These are phyloP conservation scores for Mastacembelus armatus DNA, from an alignment of 2,797 vertebrate genomes.

Conservation along the genomic window DNA sequence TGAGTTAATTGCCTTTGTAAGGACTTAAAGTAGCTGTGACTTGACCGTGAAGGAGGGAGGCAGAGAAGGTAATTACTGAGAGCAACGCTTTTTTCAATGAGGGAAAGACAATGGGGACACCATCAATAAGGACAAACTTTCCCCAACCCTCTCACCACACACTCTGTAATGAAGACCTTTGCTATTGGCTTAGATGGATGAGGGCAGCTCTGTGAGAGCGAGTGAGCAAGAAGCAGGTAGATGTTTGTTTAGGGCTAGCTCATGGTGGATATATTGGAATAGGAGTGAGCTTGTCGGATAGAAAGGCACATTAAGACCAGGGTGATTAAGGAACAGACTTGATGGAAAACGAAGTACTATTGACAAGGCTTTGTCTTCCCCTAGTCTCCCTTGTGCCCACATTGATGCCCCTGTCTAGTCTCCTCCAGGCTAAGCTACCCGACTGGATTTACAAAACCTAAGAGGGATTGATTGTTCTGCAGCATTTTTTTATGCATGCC, in stretches of 20 bases:
- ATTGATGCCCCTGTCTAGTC: slow-evolving; percentile 75
- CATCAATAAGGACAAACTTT: slow-evolving; percentile 83
- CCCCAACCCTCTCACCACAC: slow-evolving; percentile 69
- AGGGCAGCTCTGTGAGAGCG: slow-evolving; percentile 65
- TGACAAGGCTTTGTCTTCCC: slow-evolving; percentile 82
- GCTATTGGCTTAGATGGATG: slow-evolving; percentile 82
- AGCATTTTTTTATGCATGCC: slow-evolving; percentile 75
- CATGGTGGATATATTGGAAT: slow-evolving; percentile 79
- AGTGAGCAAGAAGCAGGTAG: slow-evolving; percentile 72
- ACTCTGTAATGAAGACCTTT: slow-evolving; percentile 84
- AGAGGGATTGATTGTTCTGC: slow-evolving; percentile 83
- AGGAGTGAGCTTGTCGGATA: slow-evolving; percentile 66
- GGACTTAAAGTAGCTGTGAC: slow-evolving; percentile 70
- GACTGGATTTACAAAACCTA: slow-evolving; percentile 80
- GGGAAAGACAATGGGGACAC: slow-evolving; percentile 79
- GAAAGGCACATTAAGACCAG: slow-evolving; percentile 75
- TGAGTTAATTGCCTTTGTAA: slow-evolving; percentile 72
- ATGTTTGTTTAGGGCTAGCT: slow-evolving; percentile 79
- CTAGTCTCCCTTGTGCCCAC: slow-evolving; percentile 70
- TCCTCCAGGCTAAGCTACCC: slow-evolving; percentile 76
- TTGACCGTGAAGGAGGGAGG: slow-evolving; percentile 63
- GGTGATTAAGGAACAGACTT: slow-evolving; percentile 85
- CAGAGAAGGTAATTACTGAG: slow-evolving; percentile 78
- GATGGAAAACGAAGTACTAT: slow-evolving; percentile 84
- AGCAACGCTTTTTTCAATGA: slow-evolving; percentile 56